Percentiles rank a stretch among this genome's conserved stretches.
Conservation (phyloP, 2,113 vertebrate genomes). For the Malurus melanocephalus region DNA sequence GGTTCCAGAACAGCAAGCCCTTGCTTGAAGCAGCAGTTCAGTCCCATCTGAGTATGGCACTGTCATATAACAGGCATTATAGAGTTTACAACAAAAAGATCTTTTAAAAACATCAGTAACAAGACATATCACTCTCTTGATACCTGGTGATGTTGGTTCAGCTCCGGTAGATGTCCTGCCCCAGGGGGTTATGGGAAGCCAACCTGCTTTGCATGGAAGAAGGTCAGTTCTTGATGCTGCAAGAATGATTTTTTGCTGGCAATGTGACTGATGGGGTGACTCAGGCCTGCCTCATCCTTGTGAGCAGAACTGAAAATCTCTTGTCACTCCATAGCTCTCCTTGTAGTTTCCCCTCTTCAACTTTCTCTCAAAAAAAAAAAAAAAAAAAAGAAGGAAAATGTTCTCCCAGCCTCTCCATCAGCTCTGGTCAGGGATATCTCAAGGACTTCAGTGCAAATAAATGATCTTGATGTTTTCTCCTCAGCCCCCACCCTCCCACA, state of each 20-base stretch:
- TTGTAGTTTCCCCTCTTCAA: neutral
- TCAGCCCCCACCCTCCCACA: neutral
- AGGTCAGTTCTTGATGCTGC: neutral
- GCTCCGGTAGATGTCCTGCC: neutral
- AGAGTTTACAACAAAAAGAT: neutral
- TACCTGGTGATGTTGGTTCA: neutral
- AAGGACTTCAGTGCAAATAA: neutral
- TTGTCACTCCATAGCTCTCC: neutral
- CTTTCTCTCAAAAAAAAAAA: neutral
- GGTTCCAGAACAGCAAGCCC: neutral
- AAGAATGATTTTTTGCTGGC: neutral
- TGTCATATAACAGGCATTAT: accelerated
- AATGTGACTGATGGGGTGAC: neutral
- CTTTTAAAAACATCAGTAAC: neutral
- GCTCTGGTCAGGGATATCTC: neutral
- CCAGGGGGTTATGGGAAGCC: neutral
- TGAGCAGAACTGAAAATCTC: neutral
- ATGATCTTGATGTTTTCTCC: neutral
- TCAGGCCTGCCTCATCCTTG: neutral
- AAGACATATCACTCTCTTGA: neutral
- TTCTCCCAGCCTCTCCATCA: neutral
- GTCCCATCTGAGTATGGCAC: neutral
- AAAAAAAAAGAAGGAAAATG: too few species aligned
- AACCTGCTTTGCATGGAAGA: neutral
- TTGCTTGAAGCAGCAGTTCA: neutral